Evolutionary conservation across 2,113 vertebrate species (phyloP), one percentile per base, ranked within the genome.

Genomic region (Calyptommatus sinebrachiatus): DNA sequence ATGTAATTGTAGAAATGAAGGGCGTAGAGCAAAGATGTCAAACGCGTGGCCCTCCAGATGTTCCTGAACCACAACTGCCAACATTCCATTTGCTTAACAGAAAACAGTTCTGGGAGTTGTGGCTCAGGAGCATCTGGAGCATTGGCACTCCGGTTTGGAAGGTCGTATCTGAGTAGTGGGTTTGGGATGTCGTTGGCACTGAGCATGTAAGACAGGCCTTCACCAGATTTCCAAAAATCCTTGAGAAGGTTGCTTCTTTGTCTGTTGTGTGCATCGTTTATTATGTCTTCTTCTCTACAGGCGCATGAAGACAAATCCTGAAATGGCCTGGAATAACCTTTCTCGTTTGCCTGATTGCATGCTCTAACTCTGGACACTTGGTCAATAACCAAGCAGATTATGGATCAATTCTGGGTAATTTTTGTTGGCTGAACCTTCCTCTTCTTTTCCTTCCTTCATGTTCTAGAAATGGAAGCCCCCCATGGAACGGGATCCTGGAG

Each of bases 391-490:
- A n/a, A 18, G 7, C n/a, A 24, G 50, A 67, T 12, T 57, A 18
- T 73, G n/a, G 26, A 29, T 31, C 53, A 60, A 28, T 45, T 46
- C 50, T 73, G 60, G 63, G 20, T 46, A 46, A 46, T 75, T 69
- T 69, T n/a, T 31, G 5, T 48, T 75, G 74, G 35, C 12, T 81
- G 26, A 74, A 35, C 31, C 1, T 18, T 46, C 21, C 14, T 11
- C 14, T 22, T 65, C 21, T 65, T 48, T 68, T 1, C 68, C 16
- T 50, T 21, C 41, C n/a, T 45, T 46, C n/a, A 41, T 1, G 65
- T 21, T 61, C 71, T 69, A 83, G 82, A 83, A 78, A 63, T 83
- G 71, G 82, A 83, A 83, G 57, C 71, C 71, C 11, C 50, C 63
- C 22, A n/a, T 78, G 57, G 71, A 83, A 61, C 65, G 65, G 41